A percentile compares a stretch with the other conserved stretches of the same genome.
Evolutionary conservation across 2,113 vertebrate genomes (phyloP).

Genomic region (Triplophysa siluroides): DNA sequence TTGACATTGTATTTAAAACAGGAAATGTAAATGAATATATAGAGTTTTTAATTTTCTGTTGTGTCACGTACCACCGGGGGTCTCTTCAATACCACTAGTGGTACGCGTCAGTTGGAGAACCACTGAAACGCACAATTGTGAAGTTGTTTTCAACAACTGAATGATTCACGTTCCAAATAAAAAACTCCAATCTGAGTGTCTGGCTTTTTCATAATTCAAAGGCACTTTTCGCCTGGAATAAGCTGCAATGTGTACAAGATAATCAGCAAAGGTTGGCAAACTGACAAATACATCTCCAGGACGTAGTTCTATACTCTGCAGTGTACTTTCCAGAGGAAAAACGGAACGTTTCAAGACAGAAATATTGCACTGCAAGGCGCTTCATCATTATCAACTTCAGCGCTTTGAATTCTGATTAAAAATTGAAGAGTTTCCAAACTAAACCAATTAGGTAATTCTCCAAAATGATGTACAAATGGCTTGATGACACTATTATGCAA

Average conservation of each 20-base stretch:
- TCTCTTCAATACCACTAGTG: no score
- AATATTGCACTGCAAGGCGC: not conserved
- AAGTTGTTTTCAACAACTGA: no score
- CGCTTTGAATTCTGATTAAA: conserved; percentile 20
- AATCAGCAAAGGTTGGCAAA: not conserved
- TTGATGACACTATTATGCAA: not conserved
- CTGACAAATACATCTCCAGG: not conserved
- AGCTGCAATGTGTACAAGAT: not conserved
- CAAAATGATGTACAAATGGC: conserved; percentile 52
- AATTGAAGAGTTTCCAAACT: conserved; percentile 1
- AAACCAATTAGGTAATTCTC: conserved; percentile 19
- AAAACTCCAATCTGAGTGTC: no score
- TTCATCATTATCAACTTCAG: not conserved
- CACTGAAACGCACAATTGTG: no score
- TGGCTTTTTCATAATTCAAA: no score
- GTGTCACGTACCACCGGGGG: no score
- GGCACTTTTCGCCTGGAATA: not conserved
- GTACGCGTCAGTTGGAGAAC: no score
- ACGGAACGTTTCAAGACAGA: not conserved
- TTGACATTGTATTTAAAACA: no score
- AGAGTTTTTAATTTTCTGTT: no score
- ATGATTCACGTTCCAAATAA: no score
- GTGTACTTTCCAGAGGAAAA: not conserved
- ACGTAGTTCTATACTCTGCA: not conserved
- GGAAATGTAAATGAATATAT: no score